A percentile compares a stretch with the other conserved stretches of the same genome.
Conservation (phyloP, 2,797 vertebrate genomes). For the Anas acuta region DNA sequence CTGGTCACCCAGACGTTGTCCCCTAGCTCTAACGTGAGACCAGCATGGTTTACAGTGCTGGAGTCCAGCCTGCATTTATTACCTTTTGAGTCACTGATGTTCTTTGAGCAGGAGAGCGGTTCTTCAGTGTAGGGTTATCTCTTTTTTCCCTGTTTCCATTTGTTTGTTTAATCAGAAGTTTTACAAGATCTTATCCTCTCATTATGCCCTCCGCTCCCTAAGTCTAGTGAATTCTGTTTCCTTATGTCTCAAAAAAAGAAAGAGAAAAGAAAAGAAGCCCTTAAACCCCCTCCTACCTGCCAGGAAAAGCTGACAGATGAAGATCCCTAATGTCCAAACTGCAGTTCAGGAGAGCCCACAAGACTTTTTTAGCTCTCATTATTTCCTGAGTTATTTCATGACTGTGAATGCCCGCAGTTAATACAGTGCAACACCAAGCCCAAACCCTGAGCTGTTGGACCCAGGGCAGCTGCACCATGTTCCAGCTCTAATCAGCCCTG, state of each 20-base stretch:
- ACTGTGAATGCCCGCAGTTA: neutral
- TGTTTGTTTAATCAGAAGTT: neutral
- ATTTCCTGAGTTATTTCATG: neutral
- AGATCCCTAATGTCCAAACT: neutral
- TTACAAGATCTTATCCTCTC: neutral
- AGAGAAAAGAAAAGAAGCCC: neutral
- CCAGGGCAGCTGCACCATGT: accelerated
- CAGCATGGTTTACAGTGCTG: too few relatives aligned
- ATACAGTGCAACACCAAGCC: neutral
- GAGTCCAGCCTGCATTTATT: too few relatives aligned
- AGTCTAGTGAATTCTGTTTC: neutral
- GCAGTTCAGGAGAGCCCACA: neutral
- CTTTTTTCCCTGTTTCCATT: too few relatives aligned
- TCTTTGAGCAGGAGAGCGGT: too few relatives aligned
- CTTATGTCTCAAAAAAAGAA: neutral
- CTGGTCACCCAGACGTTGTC: too few relatives aligned
- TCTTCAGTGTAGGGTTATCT: neutral
- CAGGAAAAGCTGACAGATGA: neutral
- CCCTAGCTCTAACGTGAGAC: too few relatives aligned
- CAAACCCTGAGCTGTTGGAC: neutral
- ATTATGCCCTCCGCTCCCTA: neutral
- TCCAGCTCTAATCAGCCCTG: neutral
- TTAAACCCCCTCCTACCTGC: neutral
- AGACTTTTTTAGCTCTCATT: neutral
- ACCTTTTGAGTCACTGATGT: too few relatives aligned